Evolutionary conservation across 1,140 invertebrate genomes (phyloP).

Genomic region (Dolichoris vasculosae): DNA sequence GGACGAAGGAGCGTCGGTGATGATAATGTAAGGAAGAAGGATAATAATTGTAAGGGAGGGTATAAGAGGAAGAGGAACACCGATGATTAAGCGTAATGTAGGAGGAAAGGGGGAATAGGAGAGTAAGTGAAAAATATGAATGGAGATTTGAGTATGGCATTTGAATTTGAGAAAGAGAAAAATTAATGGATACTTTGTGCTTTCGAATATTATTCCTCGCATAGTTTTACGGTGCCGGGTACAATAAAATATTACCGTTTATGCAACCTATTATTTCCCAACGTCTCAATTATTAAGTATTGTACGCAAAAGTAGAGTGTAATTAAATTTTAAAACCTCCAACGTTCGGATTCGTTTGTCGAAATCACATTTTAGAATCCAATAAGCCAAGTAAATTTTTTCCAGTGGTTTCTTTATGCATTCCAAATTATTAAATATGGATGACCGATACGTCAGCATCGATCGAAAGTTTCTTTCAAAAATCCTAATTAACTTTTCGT

Average conservation of each 20-base stretch:
- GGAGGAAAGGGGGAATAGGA: background rate
- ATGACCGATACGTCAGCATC: too few relatives aligned
- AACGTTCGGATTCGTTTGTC: too few relatives aligned
- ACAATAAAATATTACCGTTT: background rate
- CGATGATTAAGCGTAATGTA: conserved; percentile 29
- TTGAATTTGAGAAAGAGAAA: conserved; percentile 9
- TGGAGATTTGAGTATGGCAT: conserved; percentile 9
- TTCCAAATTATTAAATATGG: too few relatives aligned
- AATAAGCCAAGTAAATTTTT: too few relatives aligned
- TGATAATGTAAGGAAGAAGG: conserved; percentile 27
- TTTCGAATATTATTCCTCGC: background rate
- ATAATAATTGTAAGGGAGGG: conserved; percentile 19
- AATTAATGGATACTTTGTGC: conserved; percentile 3
- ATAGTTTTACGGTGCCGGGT: background rate
- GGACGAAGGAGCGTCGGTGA: background rate
- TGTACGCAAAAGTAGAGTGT: too few relatives aligned
- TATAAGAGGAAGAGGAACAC: background rate
- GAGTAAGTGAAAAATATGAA: conserved; percentile 23
- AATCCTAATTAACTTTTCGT: too few relatives aligned
- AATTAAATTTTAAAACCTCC: too few relatives aligned
- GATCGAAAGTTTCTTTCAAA: too few relatives aligned
- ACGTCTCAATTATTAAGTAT: too few relatives aligned
- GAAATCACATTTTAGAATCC: too few relatives aligned
- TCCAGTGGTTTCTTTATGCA: too few relatives aligned
- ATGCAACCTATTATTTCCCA: too few relatives aligned